Evolutionary conservation across 2,888 invertebrate species (phyloP).

Genomic region (Xylocampa areola): DNA sequence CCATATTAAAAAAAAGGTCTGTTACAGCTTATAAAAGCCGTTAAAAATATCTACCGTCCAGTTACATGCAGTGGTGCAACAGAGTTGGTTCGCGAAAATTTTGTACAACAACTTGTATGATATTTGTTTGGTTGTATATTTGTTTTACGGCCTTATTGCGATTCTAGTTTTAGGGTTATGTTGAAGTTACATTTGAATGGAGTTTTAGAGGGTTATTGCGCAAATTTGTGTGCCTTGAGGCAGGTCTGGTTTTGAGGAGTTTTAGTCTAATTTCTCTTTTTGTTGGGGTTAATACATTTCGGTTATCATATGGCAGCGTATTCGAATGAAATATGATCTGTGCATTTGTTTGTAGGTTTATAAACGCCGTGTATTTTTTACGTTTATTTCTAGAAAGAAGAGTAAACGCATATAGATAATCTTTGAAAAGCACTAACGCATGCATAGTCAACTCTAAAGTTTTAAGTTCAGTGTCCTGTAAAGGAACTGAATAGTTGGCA

Average conservation of each 20-base stretch:
- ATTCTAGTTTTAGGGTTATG: slow-evolving; percentile 55
- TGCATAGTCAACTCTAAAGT: too few relatives aligned
- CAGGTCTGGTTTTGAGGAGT: slow-evolving; percentile 42
- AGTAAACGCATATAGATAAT: too few relatives aligned
- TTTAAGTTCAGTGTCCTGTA: too few relatives aligned
- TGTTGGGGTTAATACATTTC: neutral
- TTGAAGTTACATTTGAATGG: slow-evolving; percentile 46
- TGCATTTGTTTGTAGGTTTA: too few relatives aligned
- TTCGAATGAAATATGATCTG: too few relatives aligned
- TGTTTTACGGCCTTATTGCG: slow-evolving; percentile 55
- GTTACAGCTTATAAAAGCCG: slow-evolving; percentile 33
- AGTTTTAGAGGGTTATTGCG: slow-evolving; percentile 64
- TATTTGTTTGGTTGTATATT: slow-evolving; percentile 61
- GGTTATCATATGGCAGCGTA: too few relatives aligned
- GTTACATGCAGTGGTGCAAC: slow-evolving; percentile 50
- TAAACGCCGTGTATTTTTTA: too few relatives aligned
- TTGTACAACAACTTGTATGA: slow-evolving; percentile 60
- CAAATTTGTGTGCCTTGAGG: slow-evolving; percentile 55
- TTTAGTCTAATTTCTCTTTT: slow-evolving; percentile 7
- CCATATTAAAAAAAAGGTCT: too few relatives aligned
- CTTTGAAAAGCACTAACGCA: too few relatives aligned
- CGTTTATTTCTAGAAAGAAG: too few relatives aligned
- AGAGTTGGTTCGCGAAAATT: slow-evolving; percentile 57
- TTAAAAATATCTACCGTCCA: slow-evolving; percentile 46
- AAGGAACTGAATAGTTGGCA: too few relatives aligned